Conservation (phyloP, 2,888 invertebrate species). For the Teleogryllus oceanicus region DNA sequence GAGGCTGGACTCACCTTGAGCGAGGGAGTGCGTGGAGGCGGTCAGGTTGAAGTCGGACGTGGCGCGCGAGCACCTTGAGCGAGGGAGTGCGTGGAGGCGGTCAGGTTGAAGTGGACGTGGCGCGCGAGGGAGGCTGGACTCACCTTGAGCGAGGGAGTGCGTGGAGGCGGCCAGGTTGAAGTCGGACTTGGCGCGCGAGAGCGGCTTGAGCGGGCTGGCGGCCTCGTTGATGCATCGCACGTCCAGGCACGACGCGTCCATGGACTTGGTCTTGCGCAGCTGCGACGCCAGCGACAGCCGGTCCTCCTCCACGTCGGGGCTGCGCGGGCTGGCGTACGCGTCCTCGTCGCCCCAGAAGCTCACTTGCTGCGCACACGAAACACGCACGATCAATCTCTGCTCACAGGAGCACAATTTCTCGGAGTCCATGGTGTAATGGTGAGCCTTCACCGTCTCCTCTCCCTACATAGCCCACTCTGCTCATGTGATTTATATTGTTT, state of each 20-base stretch:
- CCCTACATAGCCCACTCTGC: too few relatives aligned
- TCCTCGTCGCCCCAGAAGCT: slow-evolving; percentile 78
- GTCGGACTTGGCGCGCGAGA: slow-evolving; percentile 82
- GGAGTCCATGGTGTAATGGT: too few relatives aligned
- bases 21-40: too few relatives aligned
- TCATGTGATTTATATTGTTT: too few relatives aligned
- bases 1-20: too few relatives aligned
- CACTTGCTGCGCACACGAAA: slow-evolving; percentile 59
- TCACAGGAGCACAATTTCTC: background rate
- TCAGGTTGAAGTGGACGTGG: too few relatives aligned
- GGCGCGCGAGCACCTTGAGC: too few relatives aligned
- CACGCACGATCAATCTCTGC: too few relatives aligned
- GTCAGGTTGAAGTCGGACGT: too few relatives aligned
- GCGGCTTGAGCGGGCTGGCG: slow-evolving; percentile 48
- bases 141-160: slow-evolving; percentile 66
- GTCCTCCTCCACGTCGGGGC: slow-evolving; percentile 62
- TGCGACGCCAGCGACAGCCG: slow-evolving; percentile 72
- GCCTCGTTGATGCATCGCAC: slow-evolving; percentile 54
- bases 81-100: too few relatives aligned
- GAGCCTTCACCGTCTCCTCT: too few relatives aligned
- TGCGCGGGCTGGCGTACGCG: slow-evolving; percentile 62
- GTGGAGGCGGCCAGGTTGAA: slow-evolving; percentile 76
- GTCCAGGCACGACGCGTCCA: slow-evolving; percentile 84
- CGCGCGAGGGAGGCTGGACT: slow-evolving; percentile 28
- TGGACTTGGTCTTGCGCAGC: slow-evolving; percentile 80